A percentile compares a stretch with the other conserved stretches of the same genome.
phyloP scores from a whole-genome alignment of 1,140 invertebrate genomes.

The Orchesella cincta region DNA sequence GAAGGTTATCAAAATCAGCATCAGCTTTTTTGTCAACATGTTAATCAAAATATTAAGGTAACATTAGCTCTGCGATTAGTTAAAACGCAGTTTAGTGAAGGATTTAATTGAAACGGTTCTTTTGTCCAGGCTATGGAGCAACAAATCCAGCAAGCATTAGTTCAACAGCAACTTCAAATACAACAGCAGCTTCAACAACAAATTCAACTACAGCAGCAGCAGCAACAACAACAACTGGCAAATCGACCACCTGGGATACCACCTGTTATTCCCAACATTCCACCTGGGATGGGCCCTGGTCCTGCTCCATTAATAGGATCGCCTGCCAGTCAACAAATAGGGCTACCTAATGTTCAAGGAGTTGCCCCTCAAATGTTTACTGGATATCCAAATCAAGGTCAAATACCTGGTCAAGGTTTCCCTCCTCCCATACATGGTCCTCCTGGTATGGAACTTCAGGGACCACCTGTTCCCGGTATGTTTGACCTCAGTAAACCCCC shows the following conservation, averaged over 20 bases:
- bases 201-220: slow-evolving; percentile 64
- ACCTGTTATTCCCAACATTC: slow-evolving; percentile 22
- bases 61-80: slow-evolving; percentile 3
- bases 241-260: slow-evolving; percentile 51
- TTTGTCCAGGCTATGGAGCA: slow-evolving; percentile 41
- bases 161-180: slow-evolving; percentile 41
- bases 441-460: slow-evolving; percentile 11
- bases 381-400: no score
- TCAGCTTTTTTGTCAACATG: slow-evolving; percentile 89
- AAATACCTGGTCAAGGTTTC: slow-evolving; percentile 62
- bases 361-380: no score
- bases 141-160: slow-evolving; percentile 46
- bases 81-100: not conserved
- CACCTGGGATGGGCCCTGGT: slow-evolving; percentile 36
- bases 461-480: not conserved
- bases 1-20: slow-evolving; percentile 86
- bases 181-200: slow-evolving; percentile 64
- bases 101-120: no score
- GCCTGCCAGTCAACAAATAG: no score
- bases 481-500: slow-evolving; percentile 74
- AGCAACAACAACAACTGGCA: slow-evolving; percentile 54
- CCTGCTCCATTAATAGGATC: not conserved
- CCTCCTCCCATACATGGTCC: slow-evolving; percentile 56
- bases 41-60: slow-evolving; percentile 80
- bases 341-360: no score